Evolutionary conservation across 2,888 invertebrate species (phyloP), one percentile per base, ranked within the genome.

Genomic region (Neoascia interrupta): DNA sequence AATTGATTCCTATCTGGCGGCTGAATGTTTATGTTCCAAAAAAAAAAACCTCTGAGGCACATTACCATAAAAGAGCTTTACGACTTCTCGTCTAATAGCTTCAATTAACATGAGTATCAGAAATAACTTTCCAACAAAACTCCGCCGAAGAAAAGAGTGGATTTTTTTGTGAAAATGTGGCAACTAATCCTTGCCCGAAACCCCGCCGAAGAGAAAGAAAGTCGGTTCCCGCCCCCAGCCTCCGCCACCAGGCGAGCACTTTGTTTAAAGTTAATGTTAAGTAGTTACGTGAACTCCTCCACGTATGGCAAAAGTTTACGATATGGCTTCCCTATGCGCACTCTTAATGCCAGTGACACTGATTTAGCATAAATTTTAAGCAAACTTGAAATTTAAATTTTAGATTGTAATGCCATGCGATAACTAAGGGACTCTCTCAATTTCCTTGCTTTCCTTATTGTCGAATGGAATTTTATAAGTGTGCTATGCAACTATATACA

Each of bases 281-380:
- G 64, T 60, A 73, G 73, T 73, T 73, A 66, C 66, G 58, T 73
- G 58, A 60, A 73, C 53, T 66, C 53, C 11, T 66, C 31, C 56
- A 45, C 73, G 60, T 64, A 58, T 60, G 64, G 56, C 19, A 58
- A 58, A 64, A 64, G 21, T 56, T 73, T 63, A 47, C n/a, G 28
- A 16, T 19, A 21, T 16, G 8, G 51, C 23, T 23, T 49, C 4
- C 10, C 10, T 58, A 21, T 58, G 28, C 61, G 51, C 43, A 43
- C 31, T 53, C 34, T 49, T 56, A 56, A 64, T 51, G 21, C 56
- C 63, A 41, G 16, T 43, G 56, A 58, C 36, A 51, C 56, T 64
- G 63, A 73, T 64, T 64, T 58, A 73, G 51, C 64, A 58, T 51
- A 72, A 15, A 51, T 66, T 73, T 60, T 53, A 45, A 34, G 21